Conservation (phyloP, 2,797 vertebrate genomes). For the Clangula hyemalis region DNA sequence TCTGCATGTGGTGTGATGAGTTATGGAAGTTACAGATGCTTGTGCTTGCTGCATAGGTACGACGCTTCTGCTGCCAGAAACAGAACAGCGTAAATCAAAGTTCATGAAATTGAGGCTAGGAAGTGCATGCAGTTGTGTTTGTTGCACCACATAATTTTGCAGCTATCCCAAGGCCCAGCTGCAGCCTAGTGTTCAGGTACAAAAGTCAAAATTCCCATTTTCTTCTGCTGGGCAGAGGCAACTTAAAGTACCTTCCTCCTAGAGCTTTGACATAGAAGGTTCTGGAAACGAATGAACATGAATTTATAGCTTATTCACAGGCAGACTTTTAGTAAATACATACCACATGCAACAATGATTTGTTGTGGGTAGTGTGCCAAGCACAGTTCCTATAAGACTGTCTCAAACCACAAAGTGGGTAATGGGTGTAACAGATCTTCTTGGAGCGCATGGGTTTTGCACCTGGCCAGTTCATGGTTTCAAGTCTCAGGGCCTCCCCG, state of each 20-base stretch:
- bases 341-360: background rate
- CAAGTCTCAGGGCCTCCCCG: background rate
- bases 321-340: background rate
- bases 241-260: background rate
- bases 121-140: background rate
- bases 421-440: background rate
- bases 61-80: background rate
- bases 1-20: background rate
- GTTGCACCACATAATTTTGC: background rate
- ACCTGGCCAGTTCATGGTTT: conserved; percentile 3
- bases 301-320: background rate
- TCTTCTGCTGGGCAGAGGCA: background rate
- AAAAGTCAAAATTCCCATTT: background rate
- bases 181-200: background rate
- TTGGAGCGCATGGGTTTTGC: background rate
- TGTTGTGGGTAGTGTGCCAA: background rate
- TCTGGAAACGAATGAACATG: background rate
- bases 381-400: background rate
- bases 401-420: background rate
- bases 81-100: background rate
- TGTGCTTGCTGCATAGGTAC: background rate
- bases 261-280: background rate
- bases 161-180: background rate
- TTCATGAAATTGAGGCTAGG: background rate
- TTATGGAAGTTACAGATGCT: background rate